Percentiles rank a stretch among this genome's conserved stretches.
Evolutionary conservation across 2,113 vertebrate species (phyloP).

Genomic region (Indicator indicator): DNA sequence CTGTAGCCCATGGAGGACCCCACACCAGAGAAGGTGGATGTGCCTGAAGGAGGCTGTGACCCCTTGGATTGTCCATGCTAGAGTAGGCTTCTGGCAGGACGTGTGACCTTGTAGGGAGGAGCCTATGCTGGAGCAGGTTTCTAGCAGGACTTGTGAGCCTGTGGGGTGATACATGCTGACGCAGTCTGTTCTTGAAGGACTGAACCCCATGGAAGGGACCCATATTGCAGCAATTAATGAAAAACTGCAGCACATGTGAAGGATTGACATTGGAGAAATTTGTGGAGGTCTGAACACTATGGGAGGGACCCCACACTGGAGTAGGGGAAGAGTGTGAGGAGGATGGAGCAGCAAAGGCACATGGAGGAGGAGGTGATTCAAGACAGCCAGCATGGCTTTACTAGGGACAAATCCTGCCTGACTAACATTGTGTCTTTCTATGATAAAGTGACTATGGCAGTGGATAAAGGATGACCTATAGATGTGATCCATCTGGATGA

Average conservation of each 20-base stretch:
- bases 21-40: accelerated
- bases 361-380: no score
- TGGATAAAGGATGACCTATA: no score
- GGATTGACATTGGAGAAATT: background rate
- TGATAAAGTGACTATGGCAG: no score
- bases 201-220: background rate
- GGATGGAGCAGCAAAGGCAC: background rate
- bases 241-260: background rate
- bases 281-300: background rate
- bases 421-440: no score
- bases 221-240: background rate
- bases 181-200: background rate
- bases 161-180: accelerated
- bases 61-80: no score
- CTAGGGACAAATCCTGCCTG: no score
- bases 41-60: accelerated
- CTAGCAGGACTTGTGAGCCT: background rate
- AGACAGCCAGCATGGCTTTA: no score
- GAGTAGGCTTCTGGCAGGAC: no score
- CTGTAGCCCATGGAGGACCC: no score
- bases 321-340: background rate
- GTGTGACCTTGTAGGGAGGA: background rate
- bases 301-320: background rate
- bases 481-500: no score
- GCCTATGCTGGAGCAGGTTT: accelerated